These are phyloP conservation scores for Apodemia hepburni DNA, from an alignment of 2,888 invertebrate species.

Conservation along the genomic window DNA sequence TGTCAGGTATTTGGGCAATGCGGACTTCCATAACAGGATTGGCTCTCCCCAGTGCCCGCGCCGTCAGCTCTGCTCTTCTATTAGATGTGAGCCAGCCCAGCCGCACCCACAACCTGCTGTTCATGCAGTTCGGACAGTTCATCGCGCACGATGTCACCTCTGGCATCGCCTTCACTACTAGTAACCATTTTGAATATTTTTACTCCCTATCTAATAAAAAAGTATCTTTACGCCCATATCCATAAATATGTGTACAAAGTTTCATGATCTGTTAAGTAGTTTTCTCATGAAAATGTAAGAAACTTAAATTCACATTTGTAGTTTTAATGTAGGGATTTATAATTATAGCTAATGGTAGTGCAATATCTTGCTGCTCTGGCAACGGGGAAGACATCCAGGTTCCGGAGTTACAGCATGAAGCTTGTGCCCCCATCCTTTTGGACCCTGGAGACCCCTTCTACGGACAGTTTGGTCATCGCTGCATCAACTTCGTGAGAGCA, in stretches of 20 bases:
- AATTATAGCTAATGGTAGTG: slow-evolving; percentile 81
- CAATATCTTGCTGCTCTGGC: slow-evolving; percentile 85
- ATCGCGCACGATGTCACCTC: slow-evolving; percentile 87
- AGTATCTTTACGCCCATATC: too few relatives aligned
- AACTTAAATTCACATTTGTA: too few relatives aligned
- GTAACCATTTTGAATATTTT: slow-evolving; percentile 57
- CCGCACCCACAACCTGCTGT: slow-evolving; percentile 81
- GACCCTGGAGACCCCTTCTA: slow-evolving; percentile 82
- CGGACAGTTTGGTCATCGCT: slow-evolving; percentile 76
- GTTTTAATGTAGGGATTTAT: too few relatives aligned
- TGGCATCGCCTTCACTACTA: slow-evolving; percentile 84
- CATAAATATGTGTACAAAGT: too few relatives aligned
- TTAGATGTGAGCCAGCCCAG: slow-evolving; percentile 81
- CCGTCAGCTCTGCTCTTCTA: slow-evolving; percentile 83
- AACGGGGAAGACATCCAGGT: slow-evolving; percentile 78
- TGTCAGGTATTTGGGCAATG: slow-evolving; percentile 72
- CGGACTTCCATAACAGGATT: slow-evolving; percentile 62
- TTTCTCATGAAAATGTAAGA: too few relatives aligned
- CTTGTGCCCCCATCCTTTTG: slow-evolving; percentile 84
- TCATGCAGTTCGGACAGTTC: slow-evolving; percentile 91
- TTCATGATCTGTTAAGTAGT: too few relatives aligned
- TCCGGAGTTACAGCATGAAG: slow-evolving; percentile 79
- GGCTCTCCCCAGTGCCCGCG: slow-evolving; percentile 83
- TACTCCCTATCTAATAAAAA: too few relatives aligned
- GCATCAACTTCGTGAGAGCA: slow-evolving; percentile 87